Conservation (phyloP, 1,140 invertebrate genomes). For the Drosophila pruinosa region DNA sequence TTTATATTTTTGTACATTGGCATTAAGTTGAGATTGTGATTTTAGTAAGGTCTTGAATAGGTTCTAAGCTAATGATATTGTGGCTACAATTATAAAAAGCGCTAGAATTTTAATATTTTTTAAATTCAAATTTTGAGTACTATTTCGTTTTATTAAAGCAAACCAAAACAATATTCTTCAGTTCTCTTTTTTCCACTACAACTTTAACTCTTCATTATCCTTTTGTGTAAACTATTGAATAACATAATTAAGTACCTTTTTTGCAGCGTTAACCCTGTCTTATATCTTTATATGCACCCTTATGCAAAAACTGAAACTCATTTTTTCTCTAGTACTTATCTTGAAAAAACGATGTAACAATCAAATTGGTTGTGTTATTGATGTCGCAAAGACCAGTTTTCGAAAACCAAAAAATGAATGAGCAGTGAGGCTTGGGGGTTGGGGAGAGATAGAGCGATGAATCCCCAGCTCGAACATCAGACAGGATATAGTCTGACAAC, state of each 20-base stretch:
- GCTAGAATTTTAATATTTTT: neutral
- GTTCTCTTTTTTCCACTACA: neutral
- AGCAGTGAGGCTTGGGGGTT: too few species aligned
- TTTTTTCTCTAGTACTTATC: neutral
- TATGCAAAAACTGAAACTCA: neutral
- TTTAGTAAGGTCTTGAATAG: neutral
- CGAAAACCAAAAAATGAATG: too few species aligned
- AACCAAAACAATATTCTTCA: neutral
- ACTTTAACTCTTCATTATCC: neutral
- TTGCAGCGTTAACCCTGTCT: neutral
- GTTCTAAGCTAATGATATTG: neutral
- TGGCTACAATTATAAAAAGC: neutral
- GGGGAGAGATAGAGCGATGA: too few species aligned
- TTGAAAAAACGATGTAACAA: constrained; percentile 39
- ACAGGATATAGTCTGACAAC: neutral
- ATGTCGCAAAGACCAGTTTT: constrained; percentile 37
- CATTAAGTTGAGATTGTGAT: neutral
- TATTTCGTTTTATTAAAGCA: neutral
- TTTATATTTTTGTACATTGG: neutral
- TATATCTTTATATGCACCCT: neutral
- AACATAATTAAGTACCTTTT: neutral
- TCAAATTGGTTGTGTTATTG: constrained; percentile 37
- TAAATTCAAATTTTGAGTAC: neutral
- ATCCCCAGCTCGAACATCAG: constrained; percentile 8
- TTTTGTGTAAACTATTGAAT: neutral